Evolutionary conservation across 2,113 vertebrate species (phyloP).

Genomic region (Pseudopipra pipra): DNA sequence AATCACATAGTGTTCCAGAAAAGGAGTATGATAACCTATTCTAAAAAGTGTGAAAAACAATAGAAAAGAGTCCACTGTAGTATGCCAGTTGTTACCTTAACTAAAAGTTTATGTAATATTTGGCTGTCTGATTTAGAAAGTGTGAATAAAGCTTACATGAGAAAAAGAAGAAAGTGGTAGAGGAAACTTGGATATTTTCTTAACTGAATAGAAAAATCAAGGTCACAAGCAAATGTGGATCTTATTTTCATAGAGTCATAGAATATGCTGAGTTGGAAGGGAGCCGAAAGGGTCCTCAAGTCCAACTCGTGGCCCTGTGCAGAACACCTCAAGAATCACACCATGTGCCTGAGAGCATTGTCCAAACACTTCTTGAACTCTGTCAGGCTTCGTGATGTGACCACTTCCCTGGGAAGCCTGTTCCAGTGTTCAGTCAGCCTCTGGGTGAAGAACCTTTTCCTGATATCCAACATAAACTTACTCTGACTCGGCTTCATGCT

Average conservation of each 20-base stretch:
- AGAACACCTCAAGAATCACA: background rate
- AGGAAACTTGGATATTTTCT: background rate
- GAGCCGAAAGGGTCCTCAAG: rapidly evolving
- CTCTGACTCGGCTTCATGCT: too few species aligned
- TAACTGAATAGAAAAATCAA: background rate
- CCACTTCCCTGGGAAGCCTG: background rate
- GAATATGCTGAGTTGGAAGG: background rate
- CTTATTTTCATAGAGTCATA: background rate
- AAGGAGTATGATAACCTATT: background rate
- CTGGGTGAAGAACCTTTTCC: background rate
- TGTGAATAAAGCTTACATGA: background rate
- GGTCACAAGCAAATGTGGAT: background rate
- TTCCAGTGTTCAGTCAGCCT: background rate
- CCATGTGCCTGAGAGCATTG: background rate
- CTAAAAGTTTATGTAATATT: background rate
- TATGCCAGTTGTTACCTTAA: background rate
- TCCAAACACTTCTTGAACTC: background rate
- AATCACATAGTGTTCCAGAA: background rate
- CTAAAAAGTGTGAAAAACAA: background rate
- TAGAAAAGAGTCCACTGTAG: background rate
- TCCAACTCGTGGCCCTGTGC: rapidly evolving
- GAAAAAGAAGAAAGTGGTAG: background rate
- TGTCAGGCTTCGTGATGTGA: background rate
- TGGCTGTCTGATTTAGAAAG: background rate
- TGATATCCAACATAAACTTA: background rate